Conservation (phyloP, 2,888 invertebrate species). For the Ormyrus pomaceus region DNA sequence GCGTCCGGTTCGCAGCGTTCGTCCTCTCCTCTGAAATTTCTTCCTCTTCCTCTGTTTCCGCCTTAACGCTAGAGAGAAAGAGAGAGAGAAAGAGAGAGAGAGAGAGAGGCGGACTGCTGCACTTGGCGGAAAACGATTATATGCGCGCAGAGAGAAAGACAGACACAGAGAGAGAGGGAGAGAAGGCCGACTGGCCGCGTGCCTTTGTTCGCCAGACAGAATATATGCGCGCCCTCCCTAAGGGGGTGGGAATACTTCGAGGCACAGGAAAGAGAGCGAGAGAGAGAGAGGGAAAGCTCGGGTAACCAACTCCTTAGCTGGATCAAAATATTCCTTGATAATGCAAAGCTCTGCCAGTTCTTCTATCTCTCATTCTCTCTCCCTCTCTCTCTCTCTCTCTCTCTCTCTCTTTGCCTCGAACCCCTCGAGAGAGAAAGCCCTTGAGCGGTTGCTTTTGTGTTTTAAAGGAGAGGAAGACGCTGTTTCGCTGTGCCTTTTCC, state of each 20-base stretch:
- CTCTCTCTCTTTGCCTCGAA: background rate
- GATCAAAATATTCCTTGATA: conserved; percentile 42
- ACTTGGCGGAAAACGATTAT: conserved; percentile 52
- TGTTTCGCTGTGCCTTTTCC: no score
- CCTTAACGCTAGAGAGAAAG: background rate
- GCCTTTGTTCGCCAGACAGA: conserved; percentile 37
- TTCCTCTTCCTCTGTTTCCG: conserved; percentile 4
- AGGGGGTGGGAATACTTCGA: no score
- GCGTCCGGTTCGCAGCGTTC: background rate
- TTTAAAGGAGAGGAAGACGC: background rate
- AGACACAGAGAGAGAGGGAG: conserved; percentile 22
- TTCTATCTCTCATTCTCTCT: background rate
- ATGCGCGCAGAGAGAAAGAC: conserved; percentile 23
- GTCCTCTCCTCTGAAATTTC: conserved; percentile 26
- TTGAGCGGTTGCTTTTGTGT: background rate
- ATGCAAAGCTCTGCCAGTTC: background rate
- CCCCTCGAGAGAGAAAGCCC: background rate
- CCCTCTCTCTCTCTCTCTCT: background rate
- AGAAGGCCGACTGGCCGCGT: background rate
- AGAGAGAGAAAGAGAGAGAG: background rate
- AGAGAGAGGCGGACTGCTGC: conserved; percentile 6
- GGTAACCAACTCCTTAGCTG: conserved; percentile 28
- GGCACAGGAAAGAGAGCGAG: no score
- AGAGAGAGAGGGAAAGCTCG: background rate
- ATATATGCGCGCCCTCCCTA: background rate